A percentile compares a stretch with the other conserved stretches of the same genome.
phyloP scores from a whole-genome alignment of 2,797 vertebrate species.

The Aphelocoma californica region DNA sequence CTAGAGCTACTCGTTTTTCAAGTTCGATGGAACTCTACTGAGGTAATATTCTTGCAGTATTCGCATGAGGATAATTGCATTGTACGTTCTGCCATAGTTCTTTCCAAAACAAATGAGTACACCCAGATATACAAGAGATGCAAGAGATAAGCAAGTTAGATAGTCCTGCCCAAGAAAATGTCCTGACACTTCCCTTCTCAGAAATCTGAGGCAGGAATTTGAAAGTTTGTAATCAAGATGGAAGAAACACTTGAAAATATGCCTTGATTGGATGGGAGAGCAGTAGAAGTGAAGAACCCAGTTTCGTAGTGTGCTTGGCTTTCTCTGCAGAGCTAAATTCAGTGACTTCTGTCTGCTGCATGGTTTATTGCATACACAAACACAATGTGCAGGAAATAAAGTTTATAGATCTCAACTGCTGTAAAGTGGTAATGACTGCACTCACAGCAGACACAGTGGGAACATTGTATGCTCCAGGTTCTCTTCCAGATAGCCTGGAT shows the following conservation, averaged over 20 bases:
- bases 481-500: neutral
- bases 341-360: neutral
- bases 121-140: neutral
- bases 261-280: neutral
- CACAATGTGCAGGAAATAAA: neutral
- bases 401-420: neutral
- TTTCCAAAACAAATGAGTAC: neutral
- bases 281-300: neutral
- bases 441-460: neutral
- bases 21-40: neutral
- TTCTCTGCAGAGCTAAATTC: neutral
- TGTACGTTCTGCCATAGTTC: neutral
- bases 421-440: neutral
- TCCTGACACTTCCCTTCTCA: neutral
- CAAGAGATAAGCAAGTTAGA: neutral
- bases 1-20: neutral
- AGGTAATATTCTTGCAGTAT: neutral
- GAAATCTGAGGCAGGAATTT: neutral
- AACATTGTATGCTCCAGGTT: neutral
- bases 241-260: neutral
- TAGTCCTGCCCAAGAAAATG: neutral
- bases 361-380: neutral
- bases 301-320: neutral
- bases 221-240: neutral
- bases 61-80: neutral